Percentiles rank a stretch among this genome's conserved stretches.
Evolutionary conservation across 2,113 vertebrate genomes (phyloP).

Genomic region (Erythrolamprus reginae): DNA sequence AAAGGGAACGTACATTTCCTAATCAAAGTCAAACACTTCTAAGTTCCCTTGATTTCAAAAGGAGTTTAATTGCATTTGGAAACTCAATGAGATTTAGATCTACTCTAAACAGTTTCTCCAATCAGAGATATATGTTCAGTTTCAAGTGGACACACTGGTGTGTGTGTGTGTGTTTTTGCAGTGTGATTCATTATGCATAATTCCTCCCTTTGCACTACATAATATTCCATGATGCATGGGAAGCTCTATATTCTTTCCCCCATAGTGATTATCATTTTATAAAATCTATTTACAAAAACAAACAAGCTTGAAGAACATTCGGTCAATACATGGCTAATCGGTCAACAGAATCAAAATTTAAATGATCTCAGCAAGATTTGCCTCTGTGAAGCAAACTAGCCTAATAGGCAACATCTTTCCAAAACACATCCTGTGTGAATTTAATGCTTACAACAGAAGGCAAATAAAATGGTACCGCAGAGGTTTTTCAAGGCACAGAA

Average conservation of each 20-base stretch:
- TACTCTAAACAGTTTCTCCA: background rate
- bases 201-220: background rate
- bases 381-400: background rate
- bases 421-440: background rate
- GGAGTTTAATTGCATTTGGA: background rate
- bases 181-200: background rate
- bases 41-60: background rate
- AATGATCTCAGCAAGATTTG: background rate
- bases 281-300: background rate
- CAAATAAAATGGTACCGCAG: background rate
- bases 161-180: background rate
- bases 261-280: background rate
- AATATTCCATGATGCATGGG: background rate
- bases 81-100: background rate
- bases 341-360: background rate
- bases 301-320: background rate
- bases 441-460: background rate
- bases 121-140: background rate
- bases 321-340: background rate
- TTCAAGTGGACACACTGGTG: background rate
- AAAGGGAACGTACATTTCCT: background rate
- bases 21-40: background rate
- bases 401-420: background rate
- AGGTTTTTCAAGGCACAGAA: background rate
- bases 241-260: background rate